Evolutionary conservation across 1,140 invertebrate genomes (phyloP), one percentile per base, ranked within the genome.

Genomic region (Thaumetopoea pityocampa): DNA sequence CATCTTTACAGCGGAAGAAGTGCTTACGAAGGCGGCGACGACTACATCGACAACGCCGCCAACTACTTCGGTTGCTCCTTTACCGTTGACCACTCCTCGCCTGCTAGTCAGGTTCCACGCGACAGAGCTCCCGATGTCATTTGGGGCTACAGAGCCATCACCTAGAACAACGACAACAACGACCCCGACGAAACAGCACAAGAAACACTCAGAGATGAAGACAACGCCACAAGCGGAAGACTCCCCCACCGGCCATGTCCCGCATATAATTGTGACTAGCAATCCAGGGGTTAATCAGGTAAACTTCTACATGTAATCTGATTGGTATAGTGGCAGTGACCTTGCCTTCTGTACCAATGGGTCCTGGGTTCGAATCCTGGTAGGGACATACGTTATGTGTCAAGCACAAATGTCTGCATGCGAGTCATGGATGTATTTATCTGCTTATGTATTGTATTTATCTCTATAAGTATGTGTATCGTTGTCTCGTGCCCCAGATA

Each of bases 231-330:
- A 83, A 37, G 51, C 56, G 0, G 67, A 77, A 26, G 65, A 79
- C 15, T 71, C 72, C 4, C 50, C 72, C 0, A 71, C 76, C n/a
- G 67, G 70, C 29, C 72, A 85, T 30, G 62, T 85, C 9, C 86
- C 86, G 4, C 85, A 89, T 37, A 89, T 91, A 19, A 90, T 91
- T 11, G 85, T 89, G 5, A 89, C 89, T 3, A 89, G 86, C 14
- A 89, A 89, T 80, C 89, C 89, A 10, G 88, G 89, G 69, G 89
- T 90, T 50, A 85, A 85, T 35, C 76, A 81, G 62, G 71, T 77
- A 32, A 27, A 27, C 16, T 30, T 22, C 5, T 40, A 22, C 11
- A 20, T 11, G 2, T 11, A 0, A 5, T 2, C 9, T 5, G 1
- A 27, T 20, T 20, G n/a, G n/a, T n/a, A n/a, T n/a, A n/a, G n/a